phyloP scores from a whole-genome alignment of 2,888 invertebrate genomes.

The Metellina segmentata region DNA sequence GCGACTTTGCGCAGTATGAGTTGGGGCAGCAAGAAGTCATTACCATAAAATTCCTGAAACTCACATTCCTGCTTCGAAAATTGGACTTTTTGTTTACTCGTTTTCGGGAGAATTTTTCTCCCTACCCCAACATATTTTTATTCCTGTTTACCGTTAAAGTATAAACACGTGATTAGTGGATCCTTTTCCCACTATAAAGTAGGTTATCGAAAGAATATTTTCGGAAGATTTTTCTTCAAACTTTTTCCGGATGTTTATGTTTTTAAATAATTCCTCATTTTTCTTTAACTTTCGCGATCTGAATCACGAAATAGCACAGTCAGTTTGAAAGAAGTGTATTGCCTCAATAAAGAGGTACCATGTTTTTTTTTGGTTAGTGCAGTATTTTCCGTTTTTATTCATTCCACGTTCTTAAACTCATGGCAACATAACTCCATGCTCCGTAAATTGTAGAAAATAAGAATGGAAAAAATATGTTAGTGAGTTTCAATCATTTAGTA shows the following conservation, averaged over 20 bases:
- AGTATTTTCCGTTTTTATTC: background rate
- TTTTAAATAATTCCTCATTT: slow-evolving; percentile 6
- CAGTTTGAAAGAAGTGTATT: background rate
- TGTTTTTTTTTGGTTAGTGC: background rate
- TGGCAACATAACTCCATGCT: too few relatives aligned
- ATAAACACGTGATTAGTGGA: slow-evolving; percentile 73
- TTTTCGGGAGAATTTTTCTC: slow-evolving; percentile 35
- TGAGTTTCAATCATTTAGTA: too few relatives aligned
- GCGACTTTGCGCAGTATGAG: slow-evolving; percentile 55
- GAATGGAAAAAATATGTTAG: too few relatives aligned
- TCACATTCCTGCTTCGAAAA: slow-evolving; percentile 58
- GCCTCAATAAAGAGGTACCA: background rate
- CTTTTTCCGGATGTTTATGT: background rate
- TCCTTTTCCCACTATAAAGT: slow-evolving; percentile 39
- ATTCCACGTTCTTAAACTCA: too few relatives aligned
- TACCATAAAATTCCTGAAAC: slow-evolving; percentile 75
- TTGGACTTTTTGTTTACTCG: slow-evolving; percentile 71
- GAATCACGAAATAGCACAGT: background rate
- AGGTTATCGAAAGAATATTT: slow-evolving; percentile 5
- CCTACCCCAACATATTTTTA: slow-evolving; percentile 27
- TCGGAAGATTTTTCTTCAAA: slow-evolving; percentile 7
- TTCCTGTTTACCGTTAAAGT: slow-evolving; percentile 63
- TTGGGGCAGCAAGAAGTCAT: slow-evolving; percentile 55
- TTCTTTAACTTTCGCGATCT: slow-evolving; percentile 3
- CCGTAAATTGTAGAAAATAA: too few relatives aligned